phyloP scores from a whole-genome alignment of 2,113 vertebrate species.

The Percina caprodes region DNA sequence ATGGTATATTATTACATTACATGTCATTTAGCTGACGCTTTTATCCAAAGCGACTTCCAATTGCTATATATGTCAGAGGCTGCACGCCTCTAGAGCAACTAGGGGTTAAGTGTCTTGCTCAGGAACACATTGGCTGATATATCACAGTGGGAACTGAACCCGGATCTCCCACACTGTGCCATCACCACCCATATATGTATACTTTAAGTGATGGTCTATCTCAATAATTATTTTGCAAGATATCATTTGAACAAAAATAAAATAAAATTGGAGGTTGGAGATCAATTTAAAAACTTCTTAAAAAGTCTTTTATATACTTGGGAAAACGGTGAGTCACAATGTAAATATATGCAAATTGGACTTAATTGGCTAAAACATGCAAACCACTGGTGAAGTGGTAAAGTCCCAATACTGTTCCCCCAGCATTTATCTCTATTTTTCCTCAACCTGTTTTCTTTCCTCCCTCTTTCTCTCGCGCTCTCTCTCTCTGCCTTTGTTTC shows the following conservation, averaged over 20 bases:
- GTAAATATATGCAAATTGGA: not conserved
- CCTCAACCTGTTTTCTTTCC: conserved; percentile 6
- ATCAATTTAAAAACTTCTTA: not conserved
- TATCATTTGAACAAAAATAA: not conserved
- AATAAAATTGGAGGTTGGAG: not conserved
- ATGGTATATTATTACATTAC: too few relatives aligned
- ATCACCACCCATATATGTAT: not conserved
- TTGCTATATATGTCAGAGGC: too few relatives aligned
- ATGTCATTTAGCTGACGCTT: too few relatives aligned
- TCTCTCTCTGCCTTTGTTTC: conserved; percentile 33
- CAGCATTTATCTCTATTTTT: not conserved
- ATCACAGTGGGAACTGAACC: too few relatives aligned
- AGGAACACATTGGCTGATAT: too few relatives aligned
- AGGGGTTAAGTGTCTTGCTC: too few relatives aligned
- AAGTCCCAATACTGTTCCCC: not conserved
- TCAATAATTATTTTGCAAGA: not conserved
- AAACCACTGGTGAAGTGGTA: not conserved
- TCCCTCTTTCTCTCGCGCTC: not conserved
- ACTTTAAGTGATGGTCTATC: not conserved
- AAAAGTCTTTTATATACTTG: not conserved
- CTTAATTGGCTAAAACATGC: not conserved
- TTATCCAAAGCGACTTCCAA: too few relatives aligned
- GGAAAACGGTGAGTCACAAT: not conserved
- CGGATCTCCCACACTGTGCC: too few relatives aligned
- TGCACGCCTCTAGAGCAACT: too few relatives aligned